A percentile compares a stretch with the other conserved stretches of the same genome.
These are phyloP conservation scores for Danio jaintianensis DNA, from an alignment of 2,797 vertebrate species.

Conservation along the genomic window DNA sequence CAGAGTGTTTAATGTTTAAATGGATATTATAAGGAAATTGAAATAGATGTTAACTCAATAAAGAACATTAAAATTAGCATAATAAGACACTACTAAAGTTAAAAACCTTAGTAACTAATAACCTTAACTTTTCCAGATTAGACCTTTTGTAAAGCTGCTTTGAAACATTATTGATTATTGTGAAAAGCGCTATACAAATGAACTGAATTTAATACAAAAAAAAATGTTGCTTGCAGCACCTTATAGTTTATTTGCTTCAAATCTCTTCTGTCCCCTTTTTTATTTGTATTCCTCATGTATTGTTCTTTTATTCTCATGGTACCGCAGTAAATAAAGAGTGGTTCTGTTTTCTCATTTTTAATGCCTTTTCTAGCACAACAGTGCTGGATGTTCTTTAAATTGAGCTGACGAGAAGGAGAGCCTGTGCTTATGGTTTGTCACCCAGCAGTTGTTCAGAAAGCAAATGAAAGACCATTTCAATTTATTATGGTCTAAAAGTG, in stretches of 20 bases:
- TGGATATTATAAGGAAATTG: no score
- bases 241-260: neutral
- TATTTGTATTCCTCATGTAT: neutral
- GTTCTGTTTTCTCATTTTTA: conserved; percentile 15
- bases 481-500: conserved; percentile 36
- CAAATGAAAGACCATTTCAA: conserved; percentile 46
- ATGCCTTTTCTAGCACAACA: conserved; percentile 14
- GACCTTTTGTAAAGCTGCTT: no score
- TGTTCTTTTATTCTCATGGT: neutral
- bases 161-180: no score
- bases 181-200: no score
- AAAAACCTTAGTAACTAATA: no score
- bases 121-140: no score
- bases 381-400: neutral
- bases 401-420: neutral
- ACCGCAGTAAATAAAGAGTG: neutral
- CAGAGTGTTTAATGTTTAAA: no score
- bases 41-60: no score
- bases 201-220: no score
- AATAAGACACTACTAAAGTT: no score
- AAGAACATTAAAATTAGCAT: no score
- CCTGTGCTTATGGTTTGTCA: neutral
- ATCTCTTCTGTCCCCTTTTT: neutral
- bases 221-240: neutral
- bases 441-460: conserved; percentile 40